Conservation (phyloP, 2,113 vertebrate species). For the Brevimyrus niger region DNA sequence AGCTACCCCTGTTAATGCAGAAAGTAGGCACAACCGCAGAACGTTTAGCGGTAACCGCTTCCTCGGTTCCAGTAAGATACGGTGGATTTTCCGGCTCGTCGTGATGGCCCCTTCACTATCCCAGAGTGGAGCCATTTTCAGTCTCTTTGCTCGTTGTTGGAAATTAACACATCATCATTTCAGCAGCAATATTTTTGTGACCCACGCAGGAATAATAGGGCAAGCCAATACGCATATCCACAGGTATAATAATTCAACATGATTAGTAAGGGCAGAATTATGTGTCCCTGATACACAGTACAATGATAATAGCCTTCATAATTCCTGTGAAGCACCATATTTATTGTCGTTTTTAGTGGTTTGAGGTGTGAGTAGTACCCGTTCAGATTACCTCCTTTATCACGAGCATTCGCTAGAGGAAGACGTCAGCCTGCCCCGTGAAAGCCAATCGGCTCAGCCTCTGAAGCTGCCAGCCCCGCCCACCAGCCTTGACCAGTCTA, state of each 20-base stretch:
- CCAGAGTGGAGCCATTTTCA: not conserved
- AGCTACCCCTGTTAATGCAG: not conserved
- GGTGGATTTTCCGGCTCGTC: not conserved
- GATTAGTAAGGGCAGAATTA: not conserved
- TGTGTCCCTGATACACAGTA: not conserved
- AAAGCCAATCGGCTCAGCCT: conserved; percentile 44
- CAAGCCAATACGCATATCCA: conserved; percentile 1
- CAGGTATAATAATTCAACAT: not conserved
- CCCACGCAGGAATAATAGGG: not conserved
- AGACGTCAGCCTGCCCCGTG: not conserved
- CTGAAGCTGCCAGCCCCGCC: conserved; percentile 47
- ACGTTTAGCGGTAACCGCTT: not conserved
- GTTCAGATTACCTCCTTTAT: conserved; percentile 41
- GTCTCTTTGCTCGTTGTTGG: not conserved
- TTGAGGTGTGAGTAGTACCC: conserved; percentile 37
- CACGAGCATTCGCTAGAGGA: not conserved
- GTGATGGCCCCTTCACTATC: not conserved
- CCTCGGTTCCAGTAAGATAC: not conserved
- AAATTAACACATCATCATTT: not conserved
- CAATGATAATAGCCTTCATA: not conserved
- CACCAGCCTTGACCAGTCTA: conserved; percentile 42
- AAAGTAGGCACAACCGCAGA: not conserved
- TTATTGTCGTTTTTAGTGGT: not conserved
- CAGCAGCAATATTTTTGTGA: not conserved
- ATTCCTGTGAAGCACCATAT: not conserved